Evolutionary conservation across 2,888 invertebrate genomes (phyloP), one percentile per base, ranked within the genome.

Genomic region (Cremastobaeus sp.): DNA sequence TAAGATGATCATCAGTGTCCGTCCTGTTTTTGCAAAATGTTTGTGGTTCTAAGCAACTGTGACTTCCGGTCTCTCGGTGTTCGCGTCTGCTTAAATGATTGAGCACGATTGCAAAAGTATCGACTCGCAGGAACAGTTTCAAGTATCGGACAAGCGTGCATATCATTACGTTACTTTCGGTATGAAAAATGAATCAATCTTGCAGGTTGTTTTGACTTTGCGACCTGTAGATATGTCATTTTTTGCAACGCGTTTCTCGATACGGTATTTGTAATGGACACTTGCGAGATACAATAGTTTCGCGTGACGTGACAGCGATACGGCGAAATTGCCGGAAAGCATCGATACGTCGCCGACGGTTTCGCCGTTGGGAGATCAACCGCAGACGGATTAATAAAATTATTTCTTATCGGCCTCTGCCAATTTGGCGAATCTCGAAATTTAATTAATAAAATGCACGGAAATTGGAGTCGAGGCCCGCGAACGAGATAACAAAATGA

Each of bases 201-300:
- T 54, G 37, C 20, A 50, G 39, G 35, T 57, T 66, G 66, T 57
- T 66, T 57, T 66, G 48, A 50, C 57, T 66, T 57, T 66, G 57
- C 43, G 57, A 50, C 45, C n/a, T 50, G 34, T 25, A 66, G 57
- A 66, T 66, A 50, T 57, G 57, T 66, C 57, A 65, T 45, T 66
- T 55, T 66, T 50, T 50, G 43, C 14, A 48, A 28, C 50, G 66
- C 28, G 34, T 41, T 66, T 66, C 43, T 47, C 14, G 37, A 55
- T 55, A 43, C 43, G 48, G 21, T 47, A 57, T 50, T 66, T 50
- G 66, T 50, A 66, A 66, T 50, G 43, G 57, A 66, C 57, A 66
- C 57, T 66, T 66, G 48, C 39, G 43, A 64, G 48, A 57, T 50
- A 35, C 57, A 47, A 57, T 50, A 66, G 57, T 57, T 66, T 66